Base-by-base conservation (phyloP, 2,888 invertebrate species). In the Teinopalpus imperialis region DNA sequence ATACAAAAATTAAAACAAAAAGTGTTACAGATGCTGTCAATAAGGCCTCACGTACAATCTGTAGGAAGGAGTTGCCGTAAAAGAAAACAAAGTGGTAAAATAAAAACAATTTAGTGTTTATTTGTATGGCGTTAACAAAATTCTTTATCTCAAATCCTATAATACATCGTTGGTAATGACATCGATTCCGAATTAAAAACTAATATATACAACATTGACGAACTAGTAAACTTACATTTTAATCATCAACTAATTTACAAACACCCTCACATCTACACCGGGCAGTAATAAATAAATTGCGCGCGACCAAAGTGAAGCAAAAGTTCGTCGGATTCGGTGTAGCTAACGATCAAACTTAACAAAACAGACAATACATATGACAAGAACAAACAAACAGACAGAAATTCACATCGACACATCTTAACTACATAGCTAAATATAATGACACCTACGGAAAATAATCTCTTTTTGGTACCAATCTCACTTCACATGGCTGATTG, bases 391-490 rank as follows among this genome's bases (percentile, higher is more conserved):
- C 67, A 60, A 62, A 66, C 61, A 64, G 58, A 60, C 63, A 52
- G 57, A 51, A 54, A 51, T 54, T 60, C 57, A 32, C 37, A 53
- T 59, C 49, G 54, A 56, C 56, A 53, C 61, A 54, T 60, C 66
- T 62, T 69, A 69, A 71, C 71, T 71, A 77, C 60, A 63, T 56
- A 59, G 64, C 76, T 82, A 76, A 64, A 68, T 61, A 69, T 60
- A 66, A 69, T 69, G 74, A 77, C 67, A 70, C 62, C 73, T 78
- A 76, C 56, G 59, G 69, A 74, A 41, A 74, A 76, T 80, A 83
- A 87, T 86, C 82, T 83, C 81, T 86, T 87, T 87, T 87, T 86
- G 87, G 87, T 86, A 85, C 74, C 74, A 76, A 81, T 87, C 87
- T 87, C 87, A 87, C 86, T 86, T 81, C 66, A 75, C 70, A 74